Percentiles rank a stretch among this genome's conserved stretches.
Conservation (phyloP, 2,888 invertebrate genomes). For the Drosophila buzzatii region DNA sequence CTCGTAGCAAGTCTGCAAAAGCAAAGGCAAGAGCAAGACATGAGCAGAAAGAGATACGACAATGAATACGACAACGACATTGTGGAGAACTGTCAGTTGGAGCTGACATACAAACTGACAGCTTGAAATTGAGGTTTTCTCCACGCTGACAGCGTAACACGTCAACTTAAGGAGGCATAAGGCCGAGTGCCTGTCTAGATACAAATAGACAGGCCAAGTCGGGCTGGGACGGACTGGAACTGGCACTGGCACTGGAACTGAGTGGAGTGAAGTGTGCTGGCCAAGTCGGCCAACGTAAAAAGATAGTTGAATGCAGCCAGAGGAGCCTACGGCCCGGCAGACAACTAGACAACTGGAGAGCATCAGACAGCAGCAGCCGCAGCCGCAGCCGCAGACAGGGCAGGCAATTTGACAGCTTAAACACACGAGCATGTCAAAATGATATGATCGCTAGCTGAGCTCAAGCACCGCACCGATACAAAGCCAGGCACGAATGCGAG, state of each 20-base stretch:
- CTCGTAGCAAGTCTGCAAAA: constrained; percentile 26
- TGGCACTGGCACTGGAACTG: background rate
- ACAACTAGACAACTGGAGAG: constrained; percentile 13
- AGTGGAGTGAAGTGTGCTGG: constrained; percentile 12
- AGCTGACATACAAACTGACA: constrained; percentile 84
- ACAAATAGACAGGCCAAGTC: constrained; percentile 72
- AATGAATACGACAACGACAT: constrained; percentile 54
- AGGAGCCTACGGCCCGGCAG: constrained; percentile 10
- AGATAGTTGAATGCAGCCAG: constrained; percentile 55
- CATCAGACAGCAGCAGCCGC: constrained; percentile 54
- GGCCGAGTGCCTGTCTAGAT: constrained; percentile 80
- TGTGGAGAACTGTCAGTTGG: constrained; percentile 83
- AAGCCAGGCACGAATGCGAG: constrained; percentile 28
- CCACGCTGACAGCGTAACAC: constrained; percentile 81
- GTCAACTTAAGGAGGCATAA: constrained; percentile 81
- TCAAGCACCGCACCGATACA: constrained; percentile 52
- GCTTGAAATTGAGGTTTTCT: constrained; percentile 84
- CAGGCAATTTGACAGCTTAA: constrained; percentile 81
- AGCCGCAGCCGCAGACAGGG: constrained; percentile 71
- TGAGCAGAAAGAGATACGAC: constrained; percentile 45
- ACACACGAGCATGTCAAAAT: constrained; percentile 80
- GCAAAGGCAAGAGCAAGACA: constrained; percentile 34
- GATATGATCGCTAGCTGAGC: constrained; percentile 81
- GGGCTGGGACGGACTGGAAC: constrained; percentile 8
- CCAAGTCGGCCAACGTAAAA: constrained; percentile 54